Percentiles rank a stretch among this genome's conserved stretches.
Conservation (phyloP, 1,140 invertebrate species). For the Trichogramma pretiosum region DNA sequence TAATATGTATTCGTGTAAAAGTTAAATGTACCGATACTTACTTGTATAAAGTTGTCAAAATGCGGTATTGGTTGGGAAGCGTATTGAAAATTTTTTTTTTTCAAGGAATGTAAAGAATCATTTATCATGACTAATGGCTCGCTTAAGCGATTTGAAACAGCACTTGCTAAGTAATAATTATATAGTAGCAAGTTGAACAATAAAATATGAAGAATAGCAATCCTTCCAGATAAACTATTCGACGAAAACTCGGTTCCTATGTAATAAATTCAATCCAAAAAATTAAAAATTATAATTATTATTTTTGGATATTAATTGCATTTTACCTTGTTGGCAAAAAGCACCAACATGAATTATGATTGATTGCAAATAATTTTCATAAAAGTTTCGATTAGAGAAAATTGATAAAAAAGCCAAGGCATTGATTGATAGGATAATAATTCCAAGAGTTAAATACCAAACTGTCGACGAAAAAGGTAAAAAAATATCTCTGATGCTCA, state of each 20-base stretch:
- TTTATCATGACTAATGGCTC: constrained; percentile 1
- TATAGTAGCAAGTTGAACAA: constrained; percentile 7
- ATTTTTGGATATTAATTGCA: no score
- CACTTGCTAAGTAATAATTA: constrained; percentile 14
- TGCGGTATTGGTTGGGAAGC: constrained; percentile 4
- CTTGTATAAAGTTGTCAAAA: background rate
- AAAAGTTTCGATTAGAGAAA: constrained; percentile 1
- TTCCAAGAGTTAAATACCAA: constrained; percentile 7
- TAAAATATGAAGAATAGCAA: constrained; percentile 7
- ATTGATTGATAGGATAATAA: constrained; percentile 5
- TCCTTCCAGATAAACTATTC: constrained; percentile 1
- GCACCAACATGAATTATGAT: constrained; percentile 9
- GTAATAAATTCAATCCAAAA: background rate
- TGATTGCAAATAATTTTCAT: constrained; percentile 6
- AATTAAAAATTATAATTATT: background rate
- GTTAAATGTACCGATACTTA: background rate
- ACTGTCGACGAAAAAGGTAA: constrained; percentile 2
- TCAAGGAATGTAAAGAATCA: constrained; percentile 7
- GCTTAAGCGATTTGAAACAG: constrained; percentile 7
- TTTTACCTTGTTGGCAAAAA: constrained; percentile 14
- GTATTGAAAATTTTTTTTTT: background rate
- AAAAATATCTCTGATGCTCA: constrained; percentile 7
- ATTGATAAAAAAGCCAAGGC: background rate
- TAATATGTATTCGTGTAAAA: background rate
- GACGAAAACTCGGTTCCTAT: constrained; percentile 12